phyloP scores from a whole-genome alignment of 37 sponge, comb jelly and placozoan genomes.

The Dysidea cf. avara region DNA sequence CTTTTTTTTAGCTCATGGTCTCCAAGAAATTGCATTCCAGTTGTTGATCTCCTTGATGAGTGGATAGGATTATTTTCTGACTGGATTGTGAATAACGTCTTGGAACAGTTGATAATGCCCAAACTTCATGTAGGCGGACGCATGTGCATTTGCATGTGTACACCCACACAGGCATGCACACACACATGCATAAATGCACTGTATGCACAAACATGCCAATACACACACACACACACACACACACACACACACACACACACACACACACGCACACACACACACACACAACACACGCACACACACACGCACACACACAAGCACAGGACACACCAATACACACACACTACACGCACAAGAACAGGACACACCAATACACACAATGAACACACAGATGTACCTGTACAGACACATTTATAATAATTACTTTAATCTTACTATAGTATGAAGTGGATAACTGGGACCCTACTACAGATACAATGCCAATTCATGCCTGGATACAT shows the following conservation, averaged over 20 bases:
- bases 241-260: no score
- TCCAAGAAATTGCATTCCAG: constrained; percentile 32
- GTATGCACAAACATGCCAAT: no score
- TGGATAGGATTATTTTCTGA: constrained; percentile 78
- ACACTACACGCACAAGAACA: no score
- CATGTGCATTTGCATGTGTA: background rate
- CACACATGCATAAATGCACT: no score
- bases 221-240: no score
- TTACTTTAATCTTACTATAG: constrained; percentile 6
- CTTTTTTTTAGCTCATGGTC: constrained; percentile 31
- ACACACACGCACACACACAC: no score
- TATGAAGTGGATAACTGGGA: constrained; percentile 87
- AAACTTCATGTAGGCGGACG: constrained; percentile 42
- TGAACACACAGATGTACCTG: no score
- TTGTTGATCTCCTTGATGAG: constrained; percentile 78
- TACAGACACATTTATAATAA: background rate
- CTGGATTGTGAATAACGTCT: constrained; percentile 84
- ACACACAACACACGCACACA: no score
- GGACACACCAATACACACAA: no score
- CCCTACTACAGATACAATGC: constrained; percentile 89
- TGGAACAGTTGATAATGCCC: constrained; percentile 80
- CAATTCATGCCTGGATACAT: constrained; percentile 95
- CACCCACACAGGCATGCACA: no score
- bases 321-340: no score
- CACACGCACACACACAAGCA: no score